phyloP scores from a whole-genome alignment of 1,140 invertebrate species.

The Cotesia glomerata region DNA sequence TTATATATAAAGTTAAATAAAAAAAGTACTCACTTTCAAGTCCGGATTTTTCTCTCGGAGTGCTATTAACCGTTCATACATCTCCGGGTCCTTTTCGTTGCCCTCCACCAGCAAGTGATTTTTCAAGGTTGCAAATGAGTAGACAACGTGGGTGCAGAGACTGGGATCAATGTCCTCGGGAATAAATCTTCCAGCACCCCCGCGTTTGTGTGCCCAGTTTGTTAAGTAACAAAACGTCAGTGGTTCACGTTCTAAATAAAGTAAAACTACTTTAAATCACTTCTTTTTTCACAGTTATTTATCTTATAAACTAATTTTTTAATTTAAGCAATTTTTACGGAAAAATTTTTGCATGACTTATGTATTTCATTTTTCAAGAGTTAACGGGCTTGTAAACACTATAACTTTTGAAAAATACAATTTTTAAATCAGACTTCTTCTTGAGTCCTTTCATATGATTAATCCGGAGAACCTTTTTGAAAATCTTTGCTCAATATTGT shows the following conservation, averaged over 20 bases:
- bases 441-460: too few species aligned
- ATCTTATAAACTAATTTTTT: too few species aligned
- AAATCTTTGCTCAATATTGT: too few species aligned
- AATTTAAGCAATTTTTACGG: too few species aligned
- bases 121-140: constrained; percentile 89
- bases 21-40: constrained; percentile 71
- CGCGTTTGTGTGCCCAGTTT: constrained; percentile 91
- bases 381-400: too few species aligned
- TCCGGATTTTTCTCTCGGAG: constrained; percentile 89
- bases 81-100: constrained; percentile 81
- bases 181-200: constrained; percentile 83
- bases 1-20: constrained; percentile 28
- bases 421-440: too few species aligned
- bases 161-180: constrained; percentile 86
- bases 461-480: too few species aligned
- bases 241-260: constrained; percentile 73
- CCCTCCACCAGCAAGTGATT: constrained; percentile 80
- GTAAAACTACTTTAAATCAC: too few species aligned
- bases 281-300: too few species aligned
- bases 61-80: constrained; percentile 82
- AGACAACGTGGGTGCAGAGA: constrained; percentile 92
- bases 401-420: too few species aligned
- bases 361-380: too few species aligned
- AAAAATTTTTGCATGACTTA: too few species aligned
- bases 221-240: constrained; percentile 93